Evolutionary conservation across 1,140 invertebrate genomes (phyloP).

Genomic region (Ceratosolen solmsi): DNA sequence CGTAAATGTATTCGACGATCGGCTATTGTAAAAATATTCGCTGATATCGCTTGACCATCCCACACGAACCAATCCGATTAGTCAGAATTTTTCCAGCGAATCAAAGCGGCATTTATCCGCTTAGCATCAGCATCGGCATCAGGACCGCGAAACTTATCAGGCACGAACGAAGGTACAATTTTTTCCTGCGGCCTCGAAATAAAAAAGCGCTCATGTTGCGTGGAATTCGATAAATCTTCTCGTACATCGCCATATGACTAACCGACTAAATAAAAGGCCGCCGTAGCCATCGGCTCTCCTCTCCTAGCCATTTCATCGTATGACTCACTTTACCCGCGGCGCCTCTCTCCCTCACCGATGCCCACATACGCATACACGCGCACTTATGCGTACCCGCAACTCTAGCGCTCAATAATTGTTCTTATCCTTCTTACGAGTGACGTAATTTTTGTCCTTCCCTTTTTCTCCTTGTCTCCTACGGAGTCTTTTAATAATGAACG

Average conservation of each 20-base stretch:
- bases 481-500: neutral
- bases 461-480: neutral
- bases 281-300: neutral
- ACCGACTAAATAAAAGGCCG: slow-evolving; percentile 13
- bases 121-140: too few species aligned
- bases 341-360: neutral
- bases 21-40: too few species aligned
- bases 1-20: too few species aligned
- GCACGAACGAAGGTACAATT: neutral
- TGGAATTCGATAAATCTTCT: slow-evolving; percentile 41
- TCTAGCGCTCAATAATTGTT: neutral
- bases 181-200: slow-evolving; percentile 13
- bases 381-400: neutral
- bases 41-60: too few species aligned
- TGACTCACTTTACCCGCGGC: slow-evolving; percentile 6
- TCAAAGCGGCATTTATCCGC: too few species aligned
- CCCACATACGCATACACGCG: neutral
- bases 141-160: too few species aligned
- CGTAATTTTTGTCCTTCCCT: neutral
- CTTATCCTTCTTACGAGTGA: neutral
- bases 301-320: slow-evolving; percentile 4
- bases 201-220: slow-evolving; percentile 18
- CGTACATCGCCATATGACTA: slow-evolving; percentile 40
- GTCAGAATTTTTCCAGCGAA: too few species aligned
- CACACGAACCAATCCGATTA: too few species aligned